Evolutionary conservation across 2,888 invertebrate genomes (phyloP).

Genomic region (Eupelmus urozonus): DNA sequence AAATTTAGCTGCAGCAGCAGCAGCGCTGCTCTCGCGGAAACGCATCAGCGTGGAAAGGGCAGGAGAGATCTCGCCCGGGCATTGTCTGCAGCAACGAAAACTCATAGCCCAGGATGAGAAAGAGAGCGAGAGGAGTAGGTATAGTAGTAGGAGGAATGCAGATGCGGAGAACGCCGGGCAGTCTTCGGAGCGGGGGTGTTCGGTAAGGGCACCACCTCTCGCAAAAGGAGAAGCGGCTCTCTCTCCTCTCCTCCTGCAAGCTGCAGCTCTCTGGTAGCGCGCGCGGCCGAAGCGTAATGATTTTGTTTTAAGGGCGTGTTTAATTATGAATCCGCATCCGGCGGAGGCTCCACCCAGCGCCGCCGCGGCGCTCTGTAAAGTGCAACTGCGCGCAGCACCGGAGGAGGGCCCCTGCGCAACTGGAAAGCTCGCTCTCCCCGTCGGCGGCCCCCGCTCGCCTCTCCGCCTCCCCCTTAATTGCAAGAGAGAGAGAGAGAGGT

Average conservation of each 20-base stretch:
- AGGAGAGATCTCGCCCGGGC: background rate
- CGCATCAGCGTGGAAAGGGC: background rate
- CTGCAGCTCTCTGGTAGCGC: slow-evolving; percentile 58
- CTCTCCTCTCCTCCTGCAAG: slow-evolving; percentile 20
- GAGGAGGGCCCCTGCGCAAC: slow-evolving; percentile 66
- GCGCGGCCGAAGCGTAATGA: slow-evolving; percentile 73
- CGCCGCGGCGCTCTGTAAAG: slow-evolving; percentile 61
- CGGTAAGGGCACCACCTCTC: slow-evolving; percentile 1
- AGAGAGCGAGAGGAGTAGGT: slow-evolving; percentile 1
- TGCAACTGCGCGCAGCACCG: slow-evolving; percentile 47
- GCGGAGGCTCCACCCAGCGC: slow-evolving; percentile 75
- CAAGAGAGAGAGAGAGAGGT: too few species aligned
- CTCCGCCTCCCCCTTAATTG: slow-evolving; percentile 71
- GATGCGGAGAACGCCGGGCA: slow-evolving; percentile 32
- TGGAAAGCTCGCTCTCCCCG: background rate
- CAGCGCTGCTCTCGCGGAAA: too few species aligned
- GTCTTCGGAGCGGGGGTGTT: slow-evolving; percentile 14
- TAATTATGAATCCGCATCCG: slow-evolving; percentile 77
- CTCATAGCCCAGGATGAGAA: too few species aligned
- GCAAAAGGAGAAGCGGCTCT: slow-evolving; percentile 59
- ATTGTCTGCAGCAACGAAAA: slow-evolving; percentile 33
- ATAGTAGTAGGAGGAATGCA: slow-evolving; percentile 56
- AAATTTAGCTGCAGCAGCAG: too few species aligned
- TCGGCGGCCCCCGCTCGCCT: slow-evolving; percentile 14
- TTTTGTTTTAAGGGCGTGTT: slow-evolving; percentile 78